Conservation (phyloP, 2,113 vertebrate species). For the Podarcis muralis region DNA sequence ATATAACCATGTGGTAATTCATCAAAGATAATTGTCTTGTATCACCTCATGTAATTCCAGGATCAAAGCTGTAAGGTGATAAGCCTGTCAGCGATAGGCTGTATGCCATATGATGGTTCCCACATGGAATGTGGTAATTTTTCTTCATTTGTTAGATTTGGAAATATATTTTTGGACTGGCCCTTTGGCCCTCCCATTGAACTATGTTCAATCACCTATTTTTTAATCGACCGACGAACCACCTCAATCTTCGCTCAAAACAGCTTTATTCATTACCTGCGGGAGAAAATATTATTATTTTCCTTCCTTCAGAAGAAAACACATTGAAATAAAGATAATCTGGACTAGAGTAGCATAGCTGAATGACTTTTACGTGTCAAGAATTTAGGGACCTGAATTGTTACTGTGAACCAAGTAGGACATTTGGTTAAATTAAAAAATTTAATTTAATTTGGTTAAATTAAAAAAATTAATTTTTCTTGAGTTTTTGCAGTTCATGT, state of each 20-base stretch:
- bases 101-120: not conserved
- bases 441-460: constrained; percentile 32
- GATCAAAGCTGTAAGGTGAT: not conserved
- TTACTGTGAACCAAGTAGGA: too few relatives aligned
- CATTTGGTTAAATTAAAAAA: constrained; percentile 15
- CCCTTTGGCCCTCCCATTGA: not conserved
- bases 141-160: not conserved
- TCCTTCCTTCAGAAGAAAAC: constrained; percentile 37
- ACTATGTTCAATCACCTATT: not conserved
- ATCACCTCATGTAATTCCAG: not conserved
- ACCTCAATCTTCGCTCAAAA: not conserved
- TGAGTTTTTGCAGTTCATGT: not conserved
- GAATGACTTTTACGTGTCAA: not conserved
- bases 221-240: not conserved
- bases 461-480: constrained; percentile 13
- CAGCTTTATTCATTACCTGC: constrained; percentile 4
- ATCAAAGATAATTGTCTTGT: not conserved
- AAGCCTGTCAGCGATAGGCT: not conserved
- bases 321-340: constrained; percentile 5
- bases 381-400: not conserved
- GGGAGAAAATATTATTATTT: constrained; percentile 19
- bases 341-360: not conserved
- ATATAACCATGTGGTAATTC: not conserved
- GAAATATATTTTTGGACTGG: constrained; percentile 1
- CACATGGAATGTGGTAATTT: not conserved